Percentiles rank a stretch among this genome's conserved stretches.
Evolutionary conservation across 2,113 vertebrate genomes (phyloP).

Genomic region (Oreocharis arfaki): DNA sequence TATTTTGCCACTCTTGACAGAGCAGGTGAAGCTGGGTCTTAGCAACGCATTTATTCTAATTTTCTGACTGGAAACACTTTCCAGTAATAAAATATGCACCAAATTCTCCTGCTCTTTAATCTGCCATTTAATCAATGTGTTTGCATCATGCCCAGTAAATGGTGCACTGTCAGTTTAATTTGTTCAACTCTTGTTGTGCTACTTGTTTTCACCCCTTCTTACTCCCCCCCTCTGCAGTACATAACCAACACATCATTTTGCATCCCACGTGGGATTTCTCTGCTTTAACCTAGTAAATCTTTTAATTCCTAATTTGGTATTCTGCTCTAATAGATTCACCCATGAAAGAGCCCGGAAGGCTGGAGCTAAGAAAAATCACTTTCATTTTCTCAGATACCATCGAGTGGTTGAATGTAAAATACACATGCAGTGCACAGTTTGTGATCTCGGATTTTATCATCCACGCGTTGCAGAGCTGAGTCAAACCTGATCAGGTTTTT

Average conservation of each 20-base stretch:
- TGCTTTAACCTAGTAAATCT: slow-evolving; percentile 15
- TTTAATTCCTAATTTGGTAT: slow-evolving; percentile 48
- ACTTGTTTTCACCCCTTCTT: neutral
- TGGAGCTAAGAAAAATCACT: slow-evolving; percentile 39
- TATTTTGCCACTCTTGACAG: neutral
- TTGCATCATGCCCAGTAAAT: neutral
- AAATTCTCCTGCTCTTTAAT: neutral
- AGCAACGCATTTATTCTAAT: neutral
- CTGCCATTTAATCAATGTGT: neutral
- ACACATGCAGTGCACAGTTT: slow-evolving; percentile 22
- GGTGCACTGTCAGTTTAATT: neutral
- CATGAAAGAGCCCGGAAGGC: neutral
- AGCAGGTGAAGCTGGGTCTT: neutral
- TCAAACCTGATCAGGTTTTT: slow-evolving; percentile 17
- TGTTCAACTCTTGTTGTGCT: neutral
- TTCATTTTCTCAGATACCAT: slow-evolving; percentile 30
- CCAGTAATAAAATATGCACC: neutral
- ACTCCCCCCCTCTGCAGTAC: neutral
- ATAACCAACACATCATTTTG: neutral
- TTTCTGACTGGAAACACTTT: neutral
- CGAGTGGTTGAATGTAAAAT: slow-evolving; percentile 11
- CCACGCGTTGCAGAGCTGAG: neutral
- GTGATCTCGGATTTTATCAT: neutral
- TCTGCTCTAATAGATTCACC: slow-evolving; percentile 7
- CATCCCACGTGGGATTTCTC: neutral